Evolutionary conservation across 1,140 invertebrate species (phyloP), one percentile per base, ranked within the genome.

Genomic region (Ditylenchus dipsaci): DNA sequence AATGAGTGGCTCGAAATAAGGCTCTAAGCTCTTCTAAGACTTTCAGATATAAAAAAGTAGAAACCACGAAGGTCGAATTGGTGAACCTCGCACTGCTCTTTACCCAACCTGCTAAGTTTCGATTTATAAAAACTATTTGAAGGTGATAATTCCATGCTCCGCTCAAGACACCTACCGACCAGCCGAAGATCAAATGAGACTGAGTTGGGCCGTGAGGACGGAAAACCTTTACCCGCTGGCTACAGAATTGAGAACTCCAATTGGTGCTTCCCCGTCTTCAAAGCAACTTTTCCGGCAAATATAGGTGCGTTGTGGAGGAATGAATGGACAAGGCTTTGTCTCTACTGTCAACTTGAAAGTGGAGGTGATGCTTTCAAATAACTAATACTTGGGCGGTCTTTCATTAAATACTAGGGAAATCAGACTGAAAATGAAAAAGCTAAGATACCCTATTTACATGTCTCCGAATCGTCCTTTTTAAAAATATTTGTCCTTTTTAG

Each of bases 251-350:
- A 71, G 15, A 38, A 71, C 23, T 65, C 78, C 45, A 26, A 17
- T 58, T 76, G 43, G 47, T 75, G 17, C 45, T 76, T 27, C 57
- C 56, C 9, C 27, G 68, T 21, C 26, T 76, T 5, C 43, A 45
- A 27, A 68, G 74, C 45, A 29, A 70, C 17, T 73, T 78, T 64
- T 72, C 73, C 15, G 75, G 75, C 19, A 38, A 73, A 23, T 76
- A 76, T 64, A 30, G 63, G 30, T 76, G 75, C 42, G 30, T 67
- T 17, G 38, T 75, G 30, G 68, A 76, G 13, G 29, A n/a, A 5
- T 75, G 15, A 42, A 38, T 17, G 73, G 76, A 47, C 17, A 57
- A 49, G 49, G 27, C n/a, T 59, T 58, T 21, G 29, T 62, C 1
- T 63, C 76, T 17, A 33, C 56, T 56, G 72, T 76, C 29, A 57